Percentiles rank a stretch among this genome's conserved stretches.
These are phyloP conservation scores for Lophotis ruficrista DNA, from an alignment of 2,113 vertebrate species.

Conservation along the genomic window DNA sequence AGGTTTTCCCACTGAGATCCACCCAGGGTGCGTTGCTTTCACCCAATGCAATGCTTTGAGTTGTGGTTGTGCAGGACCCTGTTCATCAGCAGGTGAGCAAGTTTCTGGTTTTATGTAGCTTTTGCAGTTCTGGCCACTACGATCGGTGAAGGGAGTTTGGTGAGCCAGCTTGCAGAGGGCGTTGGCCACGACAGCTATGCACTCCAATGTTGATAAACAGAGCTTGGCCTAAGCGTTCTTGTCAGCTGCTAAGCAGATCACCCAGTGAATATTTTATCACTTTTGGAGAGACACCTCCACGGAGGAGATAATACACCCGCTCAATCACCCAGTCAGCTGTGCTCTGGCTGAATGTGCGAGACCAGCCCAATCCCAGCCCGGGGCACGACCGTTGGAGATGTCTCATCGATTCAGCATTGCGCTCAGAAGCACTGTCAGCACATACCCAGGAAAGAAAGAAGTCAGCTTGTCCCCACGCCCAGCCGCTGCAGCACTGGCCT, in stretches of 20 bases:
- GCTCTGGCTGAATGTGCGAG: accelerated
- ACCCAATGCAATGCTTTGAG: neutral
- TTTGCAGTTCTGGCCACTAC: neutral
- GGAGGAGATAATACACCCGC: accelerated
- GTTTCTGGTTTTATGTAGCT: neutral
- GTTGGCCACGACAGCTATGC: neutral
- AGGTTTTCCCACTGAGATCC: neutral
- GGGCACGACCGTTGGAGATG: accelerated
- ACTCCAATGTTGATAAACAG: accelerated
- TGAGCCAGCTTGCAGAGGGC: neutral
- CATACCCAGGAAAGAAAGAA: neutral
- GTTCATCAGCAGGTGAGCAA: neutral
- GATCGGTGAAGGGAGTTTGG: accelerated
- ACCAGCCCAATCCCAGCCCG: neutral
- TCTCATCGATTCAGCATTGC: neutral
- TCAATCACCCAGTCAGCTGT: neutral
- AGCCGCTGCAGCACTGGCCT: accelerated
- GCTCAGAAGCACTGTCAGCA: neutral
- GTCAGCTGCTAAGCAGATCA: slow-evolving; percentile 2
- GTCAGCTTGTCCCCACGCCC: neutral
- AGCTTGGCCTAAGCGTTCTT: neutral
- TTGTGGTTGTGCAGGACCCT: neutral
- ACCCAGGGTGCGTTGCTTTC: neutral
- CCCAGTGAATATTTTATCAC: neutral
- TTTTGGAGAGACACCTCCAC: neutral